These are phyloP conservation scores for Stenopsyche tienmushanensis DNA, from an alignment of 1,140 invertebrate genomes.

Conservation along the genomic window DNA sequence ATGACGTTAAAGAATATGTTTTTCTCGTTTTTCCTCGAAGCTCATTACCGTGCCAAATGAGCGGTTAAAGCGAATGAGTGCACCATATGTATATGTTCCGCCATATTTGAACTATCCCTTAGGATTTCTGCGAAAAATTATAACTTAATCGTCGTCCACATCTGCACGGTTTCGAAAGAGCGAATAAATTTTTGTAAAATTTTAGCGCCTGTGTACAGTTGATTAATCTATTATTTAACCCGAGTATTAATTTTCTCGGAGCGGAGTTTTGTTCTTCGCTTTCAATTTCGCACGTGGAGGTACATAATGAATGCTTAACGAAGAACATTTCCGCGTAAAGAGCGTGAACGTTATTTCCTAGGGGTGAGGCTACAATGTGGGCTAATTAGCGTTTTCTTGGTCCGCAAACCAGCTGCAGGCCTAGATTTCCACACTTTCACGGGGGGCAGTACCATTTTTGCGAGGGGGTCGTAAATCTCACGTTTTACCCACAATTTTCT, in stretches of 20 bases:
- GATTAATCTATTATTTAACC: no score
- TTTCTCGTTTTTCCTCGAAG: slow-evolving; percentile 24
- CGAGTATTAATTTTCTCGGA: no score
- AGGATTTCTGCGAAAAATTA: no score
- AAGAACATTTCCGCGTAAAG: background rate
- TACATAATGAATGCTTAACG: background rate
- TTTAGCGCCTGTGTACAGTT: no score
- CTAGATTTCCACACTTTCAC: slow-evolving; percentile 11
- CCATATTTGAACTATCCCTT: no score
- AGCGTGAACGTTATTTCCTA: background rate
- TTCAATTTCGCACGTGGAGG: background rate
- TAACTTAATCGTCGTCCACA: no score
- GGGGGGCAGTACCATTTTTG: slow-evolving; percentile 12
- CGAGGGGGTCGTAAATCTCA: slow-evolving; percentile 19
- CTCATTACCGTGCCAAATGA: slow-evolving; percentile 33
- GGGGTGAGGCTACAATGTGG: background rate
- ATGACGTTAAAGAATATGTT: slow-evolving; percentile 35
- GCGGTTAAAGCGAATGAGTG: slow-evolving; percentile 28
- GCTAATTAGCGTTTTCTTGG: slow-evolving; percentile 27
- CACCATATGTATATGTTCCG: no score
- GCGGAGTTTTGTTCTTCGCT: no score
- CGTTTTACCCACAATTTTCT: slow-evolving; percentile 28
- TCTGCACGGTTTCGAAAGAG: no score
- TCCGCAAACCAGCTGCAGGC: background rate
- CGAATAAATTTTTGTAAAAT: no score